phyloP scores from a whole-genome alignment of 2,113 vertebrate species.

The Podarcis muralis region DNA sequence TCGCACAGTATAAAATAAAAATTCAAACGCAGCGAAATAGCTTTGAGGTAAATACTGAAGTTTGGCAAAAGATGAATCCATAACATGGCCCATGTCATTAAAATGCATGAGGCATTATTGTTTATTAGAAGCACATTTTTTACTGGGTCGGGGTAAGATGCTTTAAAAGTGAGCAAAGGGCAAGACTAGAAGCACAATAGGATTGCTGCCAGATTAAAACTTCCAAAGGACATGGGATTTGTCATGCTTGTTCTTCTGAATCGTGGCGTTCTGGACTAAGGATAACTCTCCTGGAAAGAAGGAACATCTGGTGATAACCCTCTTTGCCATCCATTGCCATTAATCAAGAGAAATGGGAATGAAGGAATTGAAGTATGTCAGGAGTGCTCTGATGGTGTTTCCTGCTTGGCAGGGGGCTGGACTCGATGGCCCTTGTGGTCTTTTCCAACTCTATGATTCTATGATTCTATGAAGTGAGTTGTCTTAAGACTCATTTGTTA shows the following conservation, averaged over 20 bases:
- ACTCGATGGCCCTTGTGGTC: no score
- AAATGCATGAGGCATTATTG: constrained; percentile 38
- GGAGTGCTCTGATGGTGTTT: no score
- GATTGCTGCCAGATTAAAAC: constrained; percentile 22
- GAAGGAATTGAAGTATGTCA: constrained; percentile 12
- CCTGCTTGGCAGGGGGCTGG: no score
- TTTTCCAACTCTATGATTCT: no score
- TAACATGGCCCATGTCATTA: constrained; percentile 8
- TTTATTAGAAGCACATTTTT: constrained; percentile 35
- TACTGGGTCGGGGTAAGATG: constrained; percentile 33
- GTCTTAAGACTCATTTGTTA: constrained; percentile 20
- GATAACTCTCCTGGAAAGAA: neutral
- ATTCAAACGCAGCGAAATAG: constrained; percentile 23
- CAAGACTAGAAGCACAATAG: constrained; percentile 1
- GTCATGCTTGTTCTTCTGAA: neutral
- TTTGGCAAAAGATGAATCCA: constrained; percentile 42
- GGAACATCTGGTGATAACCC: constrained; percentile 17
- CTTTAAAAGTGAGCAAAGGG: constrained; percentile 25
- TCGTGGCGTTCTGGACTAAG: neutral
- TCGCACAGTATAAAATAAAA: constrained; percentile 18
- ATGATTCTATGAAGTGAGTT: no score
- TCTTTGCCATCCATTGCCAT: neutral
- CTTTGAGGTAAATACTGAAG: constrained; percentile 14
- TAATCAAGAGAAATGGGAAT: neutral
- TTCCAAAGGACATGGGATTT: constrained; percentile 24